Evolutionary conservation across 2,797 vertebrate genomes (phyloP).

Genomic region (Characodon lateralis): DNA sequence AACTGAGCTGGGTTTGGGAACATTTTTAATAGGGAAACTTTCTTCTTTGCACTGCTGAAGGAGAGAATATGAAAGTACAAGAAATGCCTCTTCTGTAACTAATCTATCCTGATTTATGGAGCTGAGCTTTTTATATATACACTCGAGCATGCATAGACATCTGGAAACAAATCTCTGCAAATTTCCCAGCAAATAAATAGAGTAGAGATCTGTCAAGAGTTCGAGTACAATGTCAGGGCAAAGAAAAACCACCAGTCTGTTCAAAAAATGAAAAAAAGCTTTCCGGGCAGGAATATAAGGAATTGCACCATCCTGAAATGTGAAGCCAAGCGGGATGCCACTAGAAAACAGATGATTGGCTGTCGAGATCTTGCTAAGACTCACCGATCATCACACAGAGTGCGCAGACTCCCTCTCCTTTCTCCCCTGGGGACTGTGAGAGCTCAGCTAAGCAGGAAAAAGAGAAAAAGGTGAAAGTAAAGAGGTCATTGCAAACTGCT

Average conservation of each 20-base stretch:
- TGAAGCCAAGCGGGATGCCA: constrained; percentile 62
- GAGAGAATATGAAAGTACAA: constrained; percentile 11
- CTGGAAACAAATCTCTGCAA: constrained; percentile 47
- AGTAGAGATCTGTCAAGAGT: constrained; percentile 53
- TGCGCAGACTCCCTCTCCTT: constrained; percentile 51
- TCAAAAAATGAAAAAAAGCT: constrained; percentile 68
- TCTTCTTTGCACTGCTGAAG: constrained; percentile 41
- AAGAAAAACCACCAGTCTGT: constrained; percentile 58
- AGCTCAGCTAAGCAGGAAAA: constrained; percentile 50
- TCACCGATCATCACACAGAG: constrained; percentile 72
- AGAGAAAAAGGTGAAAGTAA: constrained; percentile 37
- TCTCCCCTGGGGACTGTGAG: constrained; percentile 50
- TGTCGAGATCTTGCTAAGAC: constrained; percentile 67
- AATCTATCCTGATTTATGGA: constrained; percentile 58
- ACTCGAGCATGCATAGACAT: constrained; percentile 14
- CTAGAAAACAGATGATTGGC: constrained; percentile 73
- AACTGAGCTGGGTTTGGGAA: constrained; percentile 65
- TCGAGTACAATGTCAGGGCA: constrained; percentile 38
- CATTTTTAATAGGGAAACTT: constrained; percentile 74
- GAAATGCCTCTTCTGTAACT: constrained; percentile 54
- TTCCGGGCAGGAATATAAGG: constrained; percentile 62
- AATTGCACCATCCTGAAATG: constrained; percentile 66
- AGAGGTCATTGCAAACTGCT: constrained; percentile 61
- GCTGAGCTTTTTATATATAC: constrained; percentile 12
- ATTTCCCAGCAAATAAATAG: constrained; percentile 39